A percentile compares a stretch with the other conserved stretches of the same genome.
phyloP scores from a whole-genome alignment of 2,797 vertebrate species.

The Atherinosoma microstoma region DNA sequence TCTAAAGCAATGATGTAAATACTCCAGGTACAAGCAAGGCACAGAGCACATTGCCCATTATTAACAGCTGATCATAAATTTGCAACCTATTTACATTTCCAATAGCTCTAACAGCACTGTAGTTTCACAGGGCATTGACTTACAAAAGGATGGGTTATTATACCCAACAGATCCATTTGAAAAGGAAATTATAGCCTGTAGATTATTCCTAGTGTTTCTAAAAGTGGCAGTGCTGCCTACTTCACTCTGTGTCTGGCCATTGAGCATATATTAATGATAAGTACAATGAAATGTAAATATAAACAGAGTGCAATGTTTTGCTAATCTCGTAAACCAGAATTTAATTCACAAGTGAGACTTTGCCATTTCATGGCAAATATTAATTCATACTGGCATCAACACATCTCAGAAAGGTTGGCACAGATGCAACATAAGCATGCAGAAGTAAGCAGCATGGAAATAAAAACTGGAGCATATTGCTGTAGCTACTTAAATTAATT shows the following conservation, averaged over 20 bases:
- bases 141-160: slow-evolving; percentile 47
- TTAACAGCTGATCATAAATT: slow-evolving; percentile 66
- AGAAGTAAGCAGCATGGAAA: neutral
- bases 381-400: neutral
- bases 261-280: neutral
- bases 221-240: slow-evolving; percentile 4
- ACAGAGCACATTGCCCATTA: slow-evolving; percentile 41
- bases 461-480: neutral
- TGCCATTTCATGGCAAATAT: neutral
- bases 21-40: slow-evolving; percentile 45
- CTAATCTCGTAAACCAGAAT: neutral
- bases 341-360: neutral
- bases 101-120: slow-evolving; percentile 38
- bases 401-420: neutral
- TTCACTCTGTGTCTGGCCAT: neutral
- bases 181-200: slow-evolving; percentile 36
- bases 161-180: slow-evolving; percentile 36
- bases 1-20: slow-evolving; percentile 39
- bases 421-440: neutral
- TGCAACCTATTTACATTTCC: slow-evolving; percentile 66
- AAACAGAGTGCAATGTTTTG: neutral
- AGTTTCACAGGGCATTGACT: slow-evolving; percentile 48
- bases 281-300: neutral
- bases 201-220: slow-evolving; percentile 21
- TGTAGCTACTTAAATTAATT: neutral